These are phyloP conservation scores for Patagioenas fasciata DNA, from an alignment of 2,113 vertebrate species.

Conservation along the genomic window DNA sequence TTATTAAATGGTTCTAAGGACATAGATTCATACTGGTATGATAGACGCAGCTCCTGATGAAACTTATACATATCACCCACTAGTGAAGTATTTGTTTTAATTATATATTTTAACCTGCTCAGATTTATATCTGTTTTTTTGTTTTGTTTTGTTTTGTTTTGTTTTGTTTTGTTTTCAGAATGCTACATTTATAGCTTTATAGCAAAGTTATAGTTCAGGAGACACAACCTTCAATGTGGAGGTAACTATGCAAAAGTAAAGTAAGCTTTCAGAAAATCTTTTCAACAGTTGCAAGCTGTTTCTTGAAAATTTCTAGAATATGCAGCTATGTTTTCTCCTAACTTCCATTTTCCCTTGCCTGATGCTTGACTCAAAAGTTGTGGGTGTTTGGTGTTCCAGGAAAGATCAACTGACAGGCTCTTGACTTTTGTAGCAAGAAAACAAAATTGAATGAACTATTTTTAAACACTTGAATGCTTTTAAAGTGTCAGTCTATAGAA, in stretches of 20 bases:
- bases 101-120: background rate
- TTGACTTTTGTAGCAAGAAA: constrained; percentile 25
- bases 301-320: background rate
- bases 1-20: background rate
- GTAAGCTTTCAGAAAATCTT: background rate
- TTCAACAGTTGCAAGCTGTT: background rate
- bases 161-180: background rate
- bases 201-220: background rate
- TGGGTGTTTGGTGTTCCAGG: background rate
- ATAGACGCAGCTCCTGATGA: background rate
- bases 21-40: background rate
- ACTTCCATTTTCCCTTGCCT: background rate
- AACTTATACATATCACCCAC: background rate
- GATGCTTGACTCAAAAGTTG: background rate
- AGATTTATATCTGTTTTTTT: background rate
- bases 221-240: background rate
- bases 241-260: background rate
- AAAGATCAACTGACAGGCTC: constrained; percentile 25
- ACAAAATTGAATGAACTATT: constrained; percentile 8
- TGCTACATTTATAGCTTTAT: background rate
- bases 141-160: background rate
- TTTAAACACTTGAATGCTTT: constrained; percentile 18
- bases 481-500: background rate
- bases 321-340: background rate
- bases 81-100: background rate